Percentiles rank a stretch among this genome's conserved stretches.
These are phyloP conservation scores for Equus przewalskii DNA, from an alignment of 2,113 vertebrate species.

Conservation along the genomic window DNA sequence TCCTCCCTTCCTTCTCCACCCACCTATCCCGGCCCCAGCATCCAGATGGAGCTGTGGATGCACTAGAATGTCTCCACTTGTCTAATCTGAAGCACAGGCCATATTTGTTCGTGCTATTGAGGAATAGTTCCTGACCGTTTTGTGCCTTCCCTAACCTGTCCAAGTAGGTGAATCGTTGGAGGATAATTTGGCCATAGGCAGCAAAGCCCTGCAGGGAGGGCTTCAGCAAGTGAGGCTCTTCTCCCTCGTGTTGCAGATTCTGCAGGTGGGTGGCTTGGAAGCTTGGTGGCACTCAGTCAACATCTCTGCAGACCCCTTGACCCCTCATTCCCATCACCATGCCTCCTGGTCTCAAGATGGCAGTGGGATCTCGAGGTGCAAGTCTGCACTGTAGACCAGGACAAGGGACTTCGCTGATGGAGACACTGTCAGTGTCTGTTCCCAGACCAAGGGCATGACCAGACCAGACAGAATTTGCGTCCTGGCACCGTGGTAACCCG, in stretches of 20 bases:
- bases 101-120: fast-evolving
- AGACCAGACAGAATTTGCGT: fast-evolving
- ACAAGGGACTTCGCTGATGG: fast-evolving
- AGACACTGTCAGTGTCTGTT: neutral
- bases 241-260: neutral
- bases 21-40: fast-evolving
- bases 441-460: fast-evolving
- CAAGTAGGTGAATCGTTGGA: fast-evolving
- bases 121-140: fast-evolving
- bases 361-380: too few species aligned
- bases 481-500: fast-evolving
- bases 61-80: fast-evolving
- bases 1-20: neutral
- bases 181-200: too few species aligned
- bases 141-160: neutral
- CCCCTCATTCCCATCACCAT: too few species aligned
- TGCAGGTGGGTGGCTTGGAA: fast-evolving
- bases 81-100: too few species aligned
- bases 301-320: fast-evolving
- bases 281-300: fast-evolving
- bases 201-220: neutral
- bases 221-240: fast-evolving
- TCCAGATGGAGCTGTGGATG: fast-evolving
- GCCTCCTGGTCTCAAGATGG: neutral
- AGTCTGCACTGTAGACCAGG: fast-evolving